phyloP scores from a whole-genome alignment of 1,140 invertebrate species.

The Oryctes rhinoceros region DNA sequence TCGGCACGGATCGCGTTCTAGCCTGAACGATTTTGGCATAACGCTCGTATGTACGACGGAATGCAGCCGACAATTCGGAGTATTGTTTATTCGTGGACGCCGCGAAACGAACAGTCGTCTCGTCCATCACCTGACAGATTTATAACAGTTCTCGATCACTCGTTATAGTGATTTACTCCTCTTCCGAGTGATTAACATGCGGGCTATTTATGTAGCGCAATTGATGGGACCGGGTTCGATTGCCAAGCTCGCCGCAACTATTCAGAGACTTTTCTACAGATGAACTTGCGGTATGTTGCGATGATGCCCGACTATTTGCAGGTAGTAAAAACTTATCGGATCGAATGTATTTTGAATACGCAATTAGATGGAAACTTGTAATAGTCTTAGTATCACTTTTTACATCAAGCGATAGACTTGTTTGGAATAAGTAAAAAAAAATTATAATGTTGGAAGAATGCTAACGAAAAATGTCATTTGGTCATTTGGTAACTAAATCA shows the following conservation, averaged over 20 bases:
- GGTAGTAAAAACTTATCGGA: constrained; percentile 16
- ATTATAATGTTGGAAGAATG: too few relatives aligned
- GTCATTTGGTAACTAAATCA: too few relatives aligned
- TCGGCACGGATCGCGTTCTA: neutral
- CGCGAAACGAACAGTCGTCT: neutral
- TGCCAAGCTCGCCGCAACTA: constrained; percentile 18
- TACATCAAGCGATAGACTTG: too few relatives aligned
- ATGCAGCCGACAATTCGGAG: constrained; percentile 15
- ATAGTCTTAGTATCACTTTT: too few relatives aligned
- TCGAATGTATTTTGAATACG: constrained; percentile 2
- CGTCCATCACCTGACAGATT: constrained; percentile 19
- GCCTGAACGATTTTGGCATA: constrained; percentile 3
- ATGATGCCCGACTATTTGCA: constrained; percentile 27
- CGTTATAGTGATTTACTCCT: constrained; percentile 25
- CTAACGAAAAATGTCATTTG: too few relatives aligned
- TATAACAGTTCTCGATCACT: constrained; percentile 25
- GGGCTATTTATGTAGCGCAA: constrained; percentile 16
- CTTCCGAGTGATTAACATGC: constrained; percentile 24
- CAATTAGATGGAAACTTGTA: constrained; percentile 1
- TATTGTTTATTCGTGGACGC: constrained; percentile 22
- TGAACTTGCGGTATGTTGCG: constrained; percentile 12
- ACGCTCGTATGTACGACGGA: constrained; percentile 7
- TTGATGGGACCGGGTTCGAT: constrained; percentile 16
- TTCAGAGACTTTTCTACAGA: constrained; percentile 20
- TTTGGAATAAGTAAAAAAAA: too few relatives aligned